phyloP scores from a whole-genome alignment of 2,888 invertebrate species.

The Hesperia comma region DNA sequence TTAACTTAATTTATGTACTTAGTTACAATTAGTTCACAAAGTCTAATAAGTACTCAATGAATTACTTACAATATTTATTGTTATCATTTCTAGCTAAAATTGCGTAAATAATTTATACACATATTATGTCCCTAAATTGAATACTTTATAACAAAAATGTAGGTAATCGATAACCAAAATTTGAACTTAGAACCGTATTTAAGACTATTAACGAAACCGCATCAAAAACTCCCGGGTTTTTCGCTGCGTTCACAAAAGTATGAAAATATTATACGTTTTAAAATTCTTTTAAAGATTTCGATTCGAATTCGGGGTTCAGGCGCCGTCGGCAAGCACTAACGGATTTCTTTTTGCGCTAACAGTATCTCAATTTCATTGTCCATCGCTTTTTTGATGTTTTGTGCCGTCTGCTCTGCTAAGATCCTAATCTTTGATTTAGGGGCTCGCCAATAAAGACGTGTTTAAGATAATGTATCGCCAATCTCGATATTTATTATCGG shows the following conservation, averaged over 20 bases:
- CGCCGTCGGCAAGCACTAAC: conserved; percentile 60
- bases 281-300: conserved; percentile 33
- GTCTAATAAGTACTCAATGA: too few relatives aligned
- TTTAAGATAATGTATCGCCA: conserved; percentile 41
- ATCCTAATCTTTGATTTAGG: conserved; percentile 65
- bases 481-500: conserved; percentile 36
- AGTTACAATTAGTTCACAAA: too few relatives aligned
- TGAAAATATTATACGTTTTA: conserved; percentile 33
- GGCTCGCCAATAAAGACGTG: conserved; percentile 47
- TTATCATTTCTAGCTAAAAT: too few relatives aligned
- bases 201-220: conserved; percentile 9
- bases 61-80: too few relatives aligned
- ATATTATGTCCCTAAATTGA: too few relatives aligned
- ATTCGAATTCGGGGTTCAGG: conserved; percentile 39
- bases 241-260: conserved; percentile 33
- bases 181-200: background rate
- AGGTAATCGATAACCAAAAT: too few relatives aligned
- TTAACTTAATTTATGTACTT: too few relatives aligned
- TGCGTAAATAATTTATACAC: too few relatives aligned
- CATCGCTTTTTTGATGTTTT: conserved; percentile 57
- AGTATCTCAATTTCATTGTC: conserved; percentile 55
- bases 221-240: conserved; percentile 27
- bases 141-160: too few relatives aligned
- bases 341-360: conserved; percentile 53
- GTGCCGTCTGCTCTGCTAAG: conserved; percentile 62